phyloP scores from a whole-genome alignment of 2,888 invertebrate genomes.

The Nebria brevicollis region DNA sequence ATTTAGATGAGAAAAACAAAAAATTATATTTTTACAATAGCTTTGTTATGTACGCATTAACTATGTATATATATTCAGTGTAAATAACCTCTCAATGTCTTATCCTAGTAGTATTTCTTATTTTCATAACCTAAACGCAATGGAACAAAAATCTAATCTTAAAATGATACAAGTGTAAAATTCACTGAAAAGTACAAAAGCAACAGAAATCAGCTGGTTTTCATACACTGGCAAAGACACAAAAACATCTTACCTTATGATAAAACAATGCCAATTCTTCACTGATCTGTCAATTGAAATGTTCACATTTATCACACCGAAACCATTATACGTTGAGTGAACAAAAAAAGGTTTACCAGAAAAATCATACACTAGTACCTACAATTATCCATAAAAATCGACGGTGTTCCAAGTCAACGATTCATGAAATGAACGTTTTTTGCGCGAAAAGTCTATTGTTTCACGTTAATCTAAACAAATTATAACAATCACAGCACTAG shows the following conservation, averaged over 20 bases:
- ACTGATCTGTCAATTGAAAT: slow-evolving; percentile 31
- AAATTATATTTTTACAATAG: not conserved
- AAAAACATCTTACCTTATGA: slow-evolving; percentile 39
- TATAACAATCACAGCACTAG: slow-evolving; percentile 9
- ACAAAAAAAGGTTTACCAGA: slow-evolving; percentile 41
- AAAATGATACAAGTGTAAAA: not conserved
- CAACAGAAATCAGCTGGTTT: slow-evolving; percentile 44
- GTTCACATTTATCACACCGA: slow-evolving; percentile 44
- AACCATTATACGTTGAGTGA: slow-evolving; percentile 38
- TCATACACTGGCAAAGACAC: slow-evolving; percentile 21
- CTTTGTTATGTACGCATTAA: not conserved
- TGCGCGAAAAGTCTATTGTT: slow-evolving; percentile 15
- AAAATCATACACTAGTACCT: slow-evolving; percentile 33
- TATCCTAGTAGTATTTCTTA: not conserved
- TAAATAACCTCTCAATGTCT: slow-evolving; percentile 10
- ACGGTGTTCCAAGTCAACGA: slow-evolving; percentile 38
- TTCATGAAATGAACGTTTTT: slow-evolving; percentile 36
- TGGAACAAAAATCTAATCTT: not conserved
- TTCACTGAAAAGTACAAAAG: slow-evolving; percentile 6
- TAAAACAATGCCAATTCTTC: slow-evolving; percentile 32
- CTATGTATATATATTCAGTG: not conserved
- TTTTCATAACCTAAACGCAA: not conserved
- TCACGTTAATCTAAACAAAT: not conserved
- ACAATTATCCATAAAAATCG: slow-evolving; percentile 36
- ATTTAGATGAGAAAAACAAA: not conserved